Evolutionary conservation across 2,888 invertebrate species (phyloP), one percentile per base, ranked within the genome.

Genomic region (Dinocampus coccinellae): DNA sequence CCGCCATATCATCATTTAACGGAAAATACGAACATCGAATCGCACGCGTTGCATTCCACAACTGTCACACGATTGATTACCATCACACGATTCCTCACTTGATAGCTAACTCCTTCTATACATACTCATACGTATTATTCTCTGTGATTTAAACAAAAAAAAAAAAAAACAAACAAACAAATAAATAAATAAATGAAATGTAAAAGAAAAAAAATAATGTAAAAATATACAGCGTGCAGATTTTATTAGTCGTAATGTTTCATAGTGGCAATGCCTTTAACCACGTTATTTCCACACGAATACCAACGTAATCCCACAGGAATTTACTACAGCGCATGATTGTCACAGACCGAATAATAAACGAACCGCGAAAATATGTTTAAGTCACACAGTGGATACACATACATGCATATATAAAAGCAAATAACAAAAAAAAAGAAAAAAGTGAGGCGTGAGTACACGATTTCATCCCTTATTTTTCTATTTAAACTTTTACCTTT

Each of bases 351-450:
- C 77, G 83, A 84, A 83, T 84, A 84, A 80, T 83, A 84, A 84
- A 84, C 82, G 83, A 84, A 82, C 84, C 84, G 82, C 75, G 77
- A 84, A 83, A 83, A 83, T 79, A 78, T 78, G 77, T 77, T 80
- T 78, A 76, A 76, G 58, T 33, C 47, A 58, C 57, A 53, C 33
- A 13, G 33, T 60, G 22, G 6, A 47, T 16, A 47, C 16, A 47
- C 16, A 20, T 20, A 47, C 3, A 39, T 11, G 33, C 16, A 36
- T 36, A n/a, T 39, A 39, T n/a, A 39, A 11, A 39, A 2, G n/a
- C 16, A 47, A 47, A 3, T 7, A 3, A n/a, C 16, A 16, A n/a
- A 16, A n/a, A 13, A 4, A 39, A n/a, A 39, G 3, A 47, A 16
- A 47, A 47, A 47, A 6, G 16, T 16, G 16, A 16, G 6, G 3